Evolutionary conservation across 2,888 invertebrate species (phyloP), one percentile per base, ranked within the genome.

Genomic region (Augochlorella aurata): DNA sequence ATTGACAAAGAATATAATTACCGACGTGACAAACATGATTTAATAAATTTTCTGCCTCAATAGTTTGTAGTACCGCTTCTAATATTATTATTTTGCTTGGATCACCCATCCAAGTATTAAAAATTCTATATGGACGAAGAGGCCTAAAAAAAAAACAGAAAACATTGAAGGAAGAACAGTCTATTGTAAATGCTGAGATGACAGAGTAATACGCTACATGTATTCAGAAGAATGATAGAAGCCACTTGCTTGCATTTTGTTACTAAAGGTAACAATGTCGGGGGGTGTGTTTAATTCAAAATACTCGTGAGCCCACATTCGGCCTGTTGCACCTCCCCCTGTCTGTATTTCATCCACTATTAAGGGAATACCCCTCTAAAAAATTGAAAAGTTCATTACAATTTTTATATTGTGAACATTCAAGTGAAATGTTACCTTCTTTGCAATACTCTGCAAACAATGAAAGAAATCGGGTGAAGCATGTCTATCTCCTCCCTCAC

Each of bases 321-420:
- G 98, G 29, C 99, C 99, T 0, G 99, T 98, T 0, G 98, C 96
- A 2, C 99, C 99, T 82, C 98, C 97, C 0, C 99, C 99, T 0
- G 99, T 99, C 94, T 99, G 99, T 0, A 99, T 99, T 94, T 99
- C 99, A 94, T 99, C 99, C 1, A 99, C 95, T 74, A 99, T 95
- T 38, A 85, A 65, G 29, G 79, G 71, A 77, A 84, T 77, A 38
- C n/a, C 52, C 72, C 47, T 83, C 84, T 84, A 21, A 10, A 44
- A 72, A 74, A 61, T 69, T 45, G 38, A 58, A 49, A 61, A 47
- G 66, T 7, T 0, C 16, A 45, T 24, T 52, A 71, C 8, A 29
- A 38, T 24, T 24, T 18, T 14, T 21, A 38, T 2, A 12, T 63
- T 12, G 44, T 9, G n/a, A 52, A 52, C 38, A 50, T 50, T 44